Evolutionary conservation across 2,113 vertebrate genomes (phyloP), one percentile per base, ranked within the genome.

Genomic region (Forbesichthys papilliferus): DNA sequence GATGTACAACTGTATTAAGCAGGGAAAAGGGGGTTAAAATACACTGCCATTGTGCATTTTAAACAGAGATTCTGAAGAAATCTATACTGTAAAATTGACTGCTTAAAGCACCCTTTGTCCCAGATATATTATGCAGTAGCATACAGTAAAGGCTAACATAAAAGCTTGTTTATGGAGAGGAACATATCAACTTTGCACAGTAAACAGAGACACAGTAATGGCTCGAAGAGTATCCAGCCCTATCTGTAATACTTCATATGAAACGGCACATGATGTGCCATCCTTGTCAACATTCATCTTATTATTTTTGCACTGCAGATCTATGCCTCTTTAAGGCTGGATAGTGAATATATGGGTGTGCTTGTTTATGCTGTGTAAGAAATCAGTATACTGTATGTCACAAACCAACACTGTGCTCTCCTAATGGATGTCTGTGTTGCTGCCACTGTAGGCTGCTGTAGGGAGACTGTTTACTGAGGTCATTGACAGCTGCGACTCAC

Each of bases 1-100:
- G 93, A 98, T 98, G 82, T 98, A 97, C 94, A 98, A 94, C 96
- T 98, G 92, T 53, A 60, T 74, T 67, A 47, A 42, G 36, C 16
- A 79, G 46, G 61, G 75, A 73, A 84, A 3, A 72, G 60, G 9
- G 13, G 65, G 36, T 76, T 18, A 66, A 20, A 66, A 46, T 34
- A 63, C 66, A 54, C 59, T 48, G 7, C 55, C 65, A 0, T 0
- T 3, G 18, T 52, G 11, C 13, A 14, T 12, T 52, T 52, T 11
- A 14, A n/a, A n/a, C n/a, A n/a, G n/a, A n/a, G n/a, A n/a, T n/a
- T n/a, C n/a, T n/a, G n/a, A n/a, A n/a, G n/a, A n/a, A n/a, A n/a
- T n/a, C n/a, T 12, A 11, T 51, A 11, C 11, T 51, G 48, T 13
- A 51, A 12, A 51, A 1, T 9, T 9, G 48, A 51, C 48, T 51